Percentiles rank a stretch among this genome's conserved stretches.
phyloP scores from a whole-genome alignment of 2,888 invertebrate genomes.

The Mongoloraphidia duomilia region DNA sequence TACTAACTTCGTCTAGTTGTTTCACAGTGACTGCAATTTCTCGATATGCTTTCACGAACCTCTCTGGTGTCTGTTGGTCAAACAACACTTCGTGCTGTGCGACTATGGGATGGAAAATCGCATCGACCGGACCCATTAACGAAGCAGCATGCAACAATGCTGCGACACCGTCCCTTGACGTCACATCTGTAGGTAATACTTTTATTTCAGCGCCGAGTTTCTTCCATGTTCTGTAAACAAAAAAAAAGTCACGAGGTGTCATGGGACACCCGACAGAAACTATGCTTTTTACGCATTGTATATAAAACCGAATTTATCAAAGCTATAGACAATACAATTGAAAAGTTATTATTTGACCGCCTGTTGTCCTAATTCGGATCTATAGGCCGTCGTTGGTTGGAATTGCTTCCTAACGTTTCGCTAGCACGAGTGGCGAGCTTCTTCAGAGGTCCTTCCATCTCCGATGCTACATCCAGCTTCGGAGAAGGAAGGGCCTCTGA shows the following conservation, averaged over 20 bases:
- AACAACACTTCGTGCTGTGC: conserved; percentile 60
- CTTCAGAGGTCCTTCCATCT: too few relatives aligned
- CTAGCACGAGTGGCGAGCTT: too few relatives aligned
- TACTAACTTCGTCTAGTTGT: conserved; percentile 53
- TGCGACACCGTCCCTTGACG: conserved; percentile 52
- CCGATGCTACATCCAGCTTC: not conserved
- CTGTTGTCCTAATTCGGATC: too few relatives aligned
- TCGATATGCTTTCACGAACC: conserved; percentile 48
- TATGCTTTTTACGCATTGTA: too few relatives aligned
- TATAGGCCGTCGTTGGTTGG: too few relatives aligned
- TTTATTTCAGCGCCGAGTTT: conserved; percentile 51
- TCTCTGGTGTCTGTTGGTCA: conserved; percentile 58
- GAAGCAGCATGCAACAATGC: conserved; percentile 49
- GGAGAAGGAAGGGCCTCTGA: not conserved
- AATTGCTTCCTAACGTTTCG: too few relatives aligned
- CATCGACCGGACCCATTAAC: conserved; percentile 55
- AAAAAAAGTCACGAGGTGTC: too few relatives aligned
- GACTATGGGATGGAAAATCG: conserved; percentile 83
- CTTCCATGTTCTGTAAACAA: conserved; percentile 44
- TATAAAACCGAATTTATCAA: too few relatives aligned
- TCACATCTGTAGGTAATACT: conserved; percentile 57
- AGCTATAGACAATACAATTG: too few relatives aligned
- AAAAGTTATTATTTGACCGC: too few relatives aligned
- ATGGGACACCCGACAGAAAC: too few relatives aligned
- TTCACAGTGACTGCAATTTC: conserved; percentile 75